Percentiles rank a stretch among this genome's conserved stretches.
phyloP scores from a whole-genome alignment of 2,113 vertebrate species.

The Pholis gunnellus region DNA sequence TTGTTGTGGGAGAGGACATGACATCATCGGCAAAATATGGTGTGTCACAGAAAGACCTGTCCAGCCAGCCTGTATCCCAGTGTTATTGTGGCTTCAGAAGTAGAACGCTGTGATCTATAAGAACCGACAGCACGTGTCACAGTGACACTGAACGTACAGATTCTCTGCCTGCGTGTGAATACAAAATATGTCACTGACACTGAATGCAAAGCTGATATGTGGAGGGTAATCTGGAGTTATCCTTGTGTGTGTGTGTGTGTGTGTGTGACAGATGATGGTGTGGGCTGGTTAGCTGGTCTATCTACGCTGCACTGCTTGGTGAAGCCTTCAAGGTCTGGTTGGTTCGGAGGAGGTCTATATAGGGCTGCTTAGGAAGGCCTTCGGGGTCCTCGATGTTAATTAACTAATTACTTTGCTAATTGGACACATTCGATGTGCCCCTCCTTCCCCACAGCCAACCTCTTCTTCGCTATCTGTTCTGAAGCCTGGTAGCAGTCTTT shows the following conservation, averaged over 20 bases:
- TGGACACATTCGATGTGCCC: constrained; percentile 68
- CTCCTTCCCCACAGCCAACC: constrained; percentile 18
- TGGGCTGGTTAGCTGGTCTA: constrained; percentile 53
- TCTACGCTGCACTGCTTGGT: constrained; percentile 53
- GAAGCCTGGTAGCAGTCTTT: constrained; percentile 18
- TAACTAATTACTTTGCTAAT: constrained; percentile 85
- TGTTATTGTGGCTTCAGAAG: constrained; percentile 31
- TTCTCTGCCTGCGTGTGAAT: constrained; percentile 33
- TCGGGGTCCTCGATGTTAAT: constrained; percentile 78
- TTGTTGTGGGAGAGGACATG: constrained; percentile 22
- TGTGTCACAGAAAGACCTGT: constrained; percentile 12
- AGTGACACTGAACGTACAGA: constrained; percentile 38
- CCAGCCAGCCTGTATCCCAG: constrained; percentile 6
- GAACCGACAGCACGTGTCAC: constrained; percentile 31
- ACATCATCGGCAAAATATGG: constrained; percentile 42
- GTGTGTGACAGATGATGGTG: constrained; percentile 44
- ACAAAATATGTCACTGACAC: constrained; percentile 40
- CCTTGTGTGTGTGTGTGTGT: constrained; percentile 25
- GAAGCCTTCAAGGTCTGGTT: constrained; percentile 56
- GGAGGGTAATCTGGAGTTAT: constrained; percentile 15
- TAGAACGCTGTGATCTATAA: constrained; percentile 23
- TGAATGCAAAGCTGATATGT: constrained; percentile 34
- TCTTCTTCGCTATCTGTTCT: constrained; percentile 32
- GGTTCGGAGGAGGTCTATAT: constrained; percentile 57
- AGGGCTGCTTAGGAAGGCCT: constrained; percentile 62